Evolutionary conservation across 2,797 vertebrate species (phyloP), one percentile per base, ranked within the genome.

Genomic region (Rhincodon typus): DNA sequence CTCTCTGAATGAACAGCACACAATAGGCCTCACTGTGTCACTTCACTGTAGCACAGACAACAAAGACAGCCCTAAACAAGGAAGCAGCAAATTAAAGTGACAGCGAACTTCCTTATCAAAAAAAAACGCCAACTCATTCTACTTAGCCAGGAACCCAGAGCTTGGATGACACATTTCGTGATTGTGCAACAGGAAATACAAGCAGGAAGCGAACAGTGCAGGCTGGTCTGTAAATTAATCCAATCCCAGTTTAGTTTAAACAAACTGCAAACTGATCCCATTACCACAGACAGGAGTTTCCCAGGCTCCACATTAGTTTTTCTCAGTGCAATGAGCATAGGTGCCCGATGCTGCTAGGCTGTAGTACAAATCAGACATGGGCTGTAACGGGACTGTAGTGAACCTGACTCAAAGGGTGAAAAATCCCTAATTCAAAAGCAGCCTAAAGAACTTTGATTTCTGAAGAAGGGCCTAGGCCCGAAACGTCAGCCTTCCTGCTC

Each of bases 31-130:
- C 88, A 8, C 62, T n/a, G 17, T 91, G 57, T 57, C 34, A 91
- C 13, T 21, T 21, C 57, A 4, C 66, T 42, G 8, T 17, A 93
- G 90, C n/a, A 21, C 34, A 69, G 19, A n/a, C 53, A 66, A 21
- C 66, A 69, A 38, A 42, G 62, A 23, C 66, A 1, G 21, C 42
- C 38, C 67, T 15, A 69, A 93, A 93, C 90, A 67, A 93, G 66
- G 90, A 67, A 93, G 62, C 25, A 67, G 15, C n/a, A 67, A 69
- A 67, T 38, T 38, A 93, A 69, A 6, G 19, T 13, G 8, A 21
- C 62, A 93, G n/a, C 21, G 21, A 93, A 67, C 90, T 69, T 93
- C 62, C 90, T 93, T 69, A 25, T 93, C 62, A 42, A 93, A 90
- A 79, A 46, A 19, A 93, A 88, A 88, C 0, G 23, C n/a, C n/a